These are phyloP conservation scores for Gisinianus flammeolus DNA, from an alignment of 2,888 invertebrate genomes.

Conservation along the genomic window DNA sequence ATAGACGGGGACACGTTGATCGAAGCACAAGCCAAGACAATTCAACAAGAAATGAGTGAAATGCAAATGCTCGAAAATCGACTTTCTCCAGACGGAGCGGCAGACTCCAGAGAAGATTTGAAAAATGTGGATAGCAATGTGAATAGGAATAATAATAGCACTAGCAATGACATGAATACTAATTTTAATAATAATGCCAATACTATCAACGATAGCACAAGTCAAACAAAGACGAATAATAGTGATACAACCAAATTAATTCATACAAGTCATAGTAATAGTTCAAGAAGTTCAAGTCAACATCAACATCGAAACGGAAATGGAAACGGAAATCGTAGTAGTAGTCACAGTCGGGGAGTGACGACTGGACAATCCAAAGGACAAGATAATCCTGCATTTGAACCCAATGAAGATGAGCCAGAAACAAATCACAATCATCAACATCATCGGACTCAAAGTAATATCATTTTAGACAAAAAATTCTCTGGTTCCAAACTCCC, in stretches of 20 bases:
- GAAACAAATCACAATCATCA: background rate
- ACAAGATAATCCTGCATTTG: conserved; percentile 53
- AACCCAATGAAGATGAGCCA: conserved; percentile 39
- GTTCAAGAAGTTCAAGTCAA: no score
- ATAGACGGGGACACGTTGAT: background rate
- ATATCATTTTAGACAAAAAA: background rate
- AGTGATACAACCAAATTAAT: no score
- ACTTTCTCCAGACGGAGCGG: conserved; percentile 54
- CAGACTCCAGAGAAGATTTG: conserved; percentile 31
- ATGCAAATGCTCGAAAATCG: conserved; percentile 3
- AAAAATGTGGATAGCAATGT: conserved; percentile 18
- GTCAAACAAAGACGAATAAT: no score
- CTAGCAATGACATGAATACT: background rate
- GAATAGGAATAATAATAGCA: background rate
- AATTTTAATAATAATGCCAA: background rate
- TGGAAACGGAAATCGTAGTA: background rate
- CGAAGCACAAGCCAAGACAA: background rate
- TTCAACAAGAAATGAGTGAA: background rate
- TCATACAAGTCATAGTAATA: background rate
- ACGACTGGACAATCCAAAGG: conserved; percentile 41
- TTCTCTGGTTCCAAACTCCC: conserved; percentile 25
- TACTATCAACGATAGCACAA: no score
- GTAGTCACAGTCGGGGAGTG: conserved; percentile 16
- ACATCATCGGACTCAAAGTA: background rate
- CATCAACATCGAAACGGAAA: background rate